These are phyloP conservation scores for Ciconia nigra DNA, from an alignment of 2,797 vertebrate genomes.

Conservation along the genomic window DNA sequence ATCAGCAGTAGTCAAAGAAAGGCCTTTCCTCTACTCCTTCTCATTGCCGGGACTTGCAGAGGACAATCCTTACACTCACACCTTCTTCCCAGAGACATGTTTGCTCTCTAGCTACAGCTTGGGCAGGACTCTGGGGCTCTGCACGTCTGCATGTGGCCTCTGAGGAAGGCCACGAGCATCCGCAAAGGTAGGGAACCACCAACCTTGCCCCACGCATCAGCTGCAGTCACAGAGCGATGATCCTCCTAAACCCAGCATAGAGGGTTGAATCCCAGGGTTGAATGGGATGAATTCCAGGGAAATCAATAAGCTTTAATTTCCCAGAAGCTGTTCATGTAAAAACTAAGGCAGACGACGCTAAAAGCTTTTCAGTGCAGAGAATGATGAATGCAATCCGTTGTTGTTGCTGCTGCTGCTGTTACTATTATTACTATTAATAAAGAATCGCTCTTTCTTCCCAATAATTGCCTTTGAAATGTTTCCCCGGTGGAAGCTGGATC, in stretches of 20 bases:
- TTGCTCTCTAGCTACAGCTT: neutral
- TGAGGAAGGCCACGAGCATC: neutral
- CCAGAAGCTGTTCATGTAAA: neutral
- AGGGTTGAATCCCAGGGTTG: neutral
- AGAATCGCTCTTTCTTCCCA: neutral
- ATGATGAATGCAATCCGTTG: neutral
- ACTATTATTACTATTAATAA: neutral
- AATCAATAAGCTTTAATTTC: neutral
- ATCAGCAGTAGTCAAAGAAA: neutral
- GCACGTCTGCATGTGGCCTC: fast-evolving
- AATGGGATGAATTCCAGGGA: neutral
- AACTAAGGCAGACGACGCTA: neutral
- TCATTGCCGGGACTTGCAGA: neutral
- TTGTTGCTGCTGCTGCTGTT: neutral
- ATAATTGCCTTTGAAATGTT: constrained; percentile 7
- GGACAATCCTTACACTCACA: neutral
- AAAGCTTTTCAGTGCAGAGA: neutral
- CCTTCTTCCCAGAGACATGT: neutral
- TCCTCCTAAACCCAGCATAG: neutral
- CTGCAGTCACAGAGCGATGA: neutral
- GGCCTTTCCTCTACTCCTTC: neutral
- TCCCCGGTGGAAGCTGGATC: neutral
- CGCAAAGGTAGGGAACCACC: neutral
- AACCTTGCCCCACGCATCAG: fast-evolving
- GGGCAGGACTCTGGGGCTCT: neutral